These are phyloP conservation scores for Frankliniella intonsa DNA, from an alignment of 2,888 invertebrate genomes.

Conservation along the genomic window DNA sequence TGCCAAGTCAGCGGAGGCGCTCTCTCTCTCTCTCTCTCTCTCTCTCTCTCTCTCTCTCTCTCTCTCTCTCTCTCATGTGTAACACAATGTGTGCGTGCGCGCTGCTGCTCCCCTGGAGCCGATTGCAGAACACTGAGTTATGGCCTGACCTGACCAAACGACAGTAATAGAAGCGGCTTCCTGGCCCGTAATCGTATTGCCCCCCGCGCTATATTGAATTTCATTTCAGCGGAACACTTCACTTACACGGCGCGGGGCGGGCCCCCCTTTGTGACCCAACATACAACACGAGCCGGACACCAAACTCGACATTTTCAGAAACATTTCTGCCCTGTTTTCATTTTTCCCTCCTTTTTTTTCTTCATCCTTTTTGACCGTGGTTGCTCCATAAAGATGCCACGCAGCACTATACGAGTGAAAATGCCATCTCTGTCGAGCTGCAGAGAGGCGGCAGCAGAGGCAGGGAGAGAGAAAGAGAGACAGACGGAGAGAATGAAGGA, in stretches of 20 bases:
- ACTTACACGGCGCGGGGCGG: neutral
- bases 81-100: neutral
- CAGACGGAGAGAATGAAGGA: neutral
- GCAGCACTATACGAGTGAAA: too few species aligned
- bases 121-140: neutral
- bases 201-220: conserved; percentile 2
- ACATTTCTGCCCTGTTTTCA: too few species aligned
- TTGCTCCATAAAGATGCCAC: too few species aligned
- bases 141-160: neutral
- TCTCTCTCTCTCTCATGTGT: neutral
- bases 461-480: neutral
- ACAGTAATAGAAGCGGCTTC: conserved; percentile 26
- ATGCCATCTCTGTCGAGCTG: too few species aligned
- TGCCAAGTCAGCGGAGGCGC: too few species aligned
- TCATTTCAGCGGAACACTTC: neutral
- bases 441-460: neutral
- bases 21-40: too few species aligned
- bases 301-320: too few species aligned
- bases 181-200: neutral
- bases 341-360: too few species aligned
- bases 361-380: too few species aligned
- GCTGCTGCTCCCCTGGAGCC: neutral
- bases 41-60: too few species aligned
- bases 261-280: neutral
- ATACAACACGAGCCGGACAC: too few species aligned